phyloP scores from a whole-genome alignment of 35 echinoderm and acorn worm species.

The Apostichopus parvimensis region DNA sequence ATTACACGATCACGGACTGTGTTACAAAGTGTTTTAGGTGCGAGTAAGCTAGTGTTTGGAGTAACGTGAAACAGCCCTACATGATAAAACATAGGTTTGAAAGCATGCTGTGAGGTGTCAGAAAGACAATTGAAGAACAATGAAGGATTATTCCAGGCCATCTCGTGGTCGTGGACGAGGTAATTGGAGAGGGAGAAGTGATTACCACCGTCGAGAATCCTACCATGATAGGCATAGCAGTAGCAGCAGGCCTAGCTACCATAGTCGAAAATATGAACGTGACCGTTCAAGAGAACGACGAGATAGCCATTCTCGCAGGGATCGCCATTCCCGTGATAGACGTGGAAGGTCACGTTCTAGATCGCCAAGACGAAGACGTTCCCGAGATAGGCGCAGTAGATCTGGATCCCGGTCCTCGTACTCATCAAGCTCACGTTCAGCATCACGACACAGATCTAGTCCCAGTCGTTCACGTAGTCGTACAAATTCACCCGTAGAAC shows the following conservation, averaged over 20 bases:
- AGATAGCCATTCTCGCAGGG: neutral
- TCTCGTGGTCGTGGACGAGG: constrained; percentile 25
- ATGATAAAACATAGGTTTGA: neutral
- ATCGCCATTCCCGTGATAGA: constrained; percentile 22
- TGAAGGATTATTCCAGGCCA: constrained; percentile 27
- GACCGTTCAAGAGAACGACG: constrained; percentile 6
- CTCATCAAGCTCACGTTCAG: constrained; percentile 12
- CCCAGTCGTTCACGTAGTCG: neutral
- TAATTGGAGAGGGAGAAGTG: neutral
- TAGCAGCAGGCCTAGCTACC: constrained; percentile 35
- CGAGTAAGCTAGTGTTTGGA: too few species aligned
- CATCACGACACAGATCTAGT: neutral
- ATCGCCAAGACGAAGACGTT: constrained; percentile 20
- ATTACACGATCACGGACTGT: too few species aligned
- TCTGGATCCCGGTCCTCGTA: constrained; percentile 13
- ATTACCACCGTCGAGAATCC: constrained; percentile 2
- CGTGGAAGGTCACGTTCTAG: constrained; percentile 12
- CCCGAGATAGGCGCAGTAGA: constrained; percentile 24
- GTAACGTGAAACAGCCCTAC: too few species aligned
- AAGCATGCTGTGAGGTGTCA: neutral
- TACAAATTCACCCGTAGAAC: neutral
- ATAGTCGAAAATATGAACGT: neutral
- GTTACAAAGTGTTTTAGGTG: too few species aligned
- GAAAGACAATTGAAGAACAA: neutral
- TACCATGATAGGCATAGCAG: constrained; percentile 45